These are phyloP conservation scores for Helostoma temminkii DNA, from an alignment of 2,797 vertebrate genomes.

Conservation along the genomic window DNA sequence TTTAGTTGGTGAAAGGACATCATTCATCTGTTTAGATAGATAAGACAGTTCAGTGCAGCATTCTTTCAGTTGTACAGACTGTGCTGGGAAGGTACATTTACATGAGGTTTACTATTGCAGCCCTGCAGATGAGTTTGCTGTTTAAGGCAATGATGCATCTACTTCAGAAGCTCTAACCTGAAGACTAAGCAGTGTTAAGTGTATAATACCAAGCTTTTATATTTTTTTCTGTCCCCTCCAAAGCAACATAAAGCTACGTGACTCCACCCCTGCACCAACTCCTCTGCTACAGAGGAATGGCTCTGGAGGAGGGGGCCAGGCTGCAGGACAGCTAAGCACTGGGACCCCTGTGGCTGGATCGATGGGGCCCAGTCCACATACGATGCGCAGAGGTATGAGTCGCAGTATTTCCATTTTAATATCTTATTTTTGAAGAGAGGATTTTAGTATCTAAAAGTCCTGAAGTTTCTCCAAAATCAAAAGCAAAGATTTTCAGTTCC, in stretches of 20 bases:
- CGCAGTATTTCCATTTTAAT: too few species aligned
- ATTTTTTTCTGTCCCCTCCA: slow-evolving; percentile 10
- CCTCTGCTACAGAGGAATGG: slow-evolving; percentile 88
- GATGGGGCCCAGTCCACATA: slow-evolving; percentile 92
- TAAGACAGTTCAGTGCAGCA: slow-evolving; percentile 44
- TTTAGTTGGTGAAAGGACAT: slow-evolving; percentile 64
- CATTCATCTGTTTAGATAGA: slow-evolving; percentile 63
- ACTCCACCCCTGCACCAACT: slow-evolving; percentile 79
- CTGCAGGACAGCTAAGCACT: slow-evolving; percentile 80
- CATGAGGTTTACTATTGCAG: slow-evolving; percentile 21
- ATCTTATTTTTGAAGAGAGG: too few species aligned
- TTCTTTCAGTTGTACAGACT: slow-evolving; percentile 48
- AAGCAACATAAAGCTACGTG: slow-evolving; percentile 88
- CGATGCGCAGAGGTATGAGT: slow-evolving; percentile 89
- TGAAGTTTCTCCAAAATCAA: too few species aligned
- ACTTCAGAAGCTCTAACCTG: neutral
- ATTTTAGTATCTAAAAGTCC: too few species aligned
- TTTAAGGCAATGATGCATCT: neutral
- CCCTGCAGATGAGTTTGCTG: neutral
- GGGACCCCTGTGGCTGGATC: slow-evolving; percentile 80
- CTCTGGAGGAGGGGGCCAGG: slow-evolving; percentile 62
- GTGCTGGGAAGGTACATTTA: slow-evolving; percentile 25
- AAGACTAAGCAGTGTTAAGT: neutral
- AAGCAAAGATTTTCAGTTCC: too few species aligned
- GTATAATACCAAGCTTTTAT: neutral